Evolutionary conservation across 2,888 invertebrate genomes (phyloP).

Genomic region (Hydroisotoma schaefferi): DNA sequence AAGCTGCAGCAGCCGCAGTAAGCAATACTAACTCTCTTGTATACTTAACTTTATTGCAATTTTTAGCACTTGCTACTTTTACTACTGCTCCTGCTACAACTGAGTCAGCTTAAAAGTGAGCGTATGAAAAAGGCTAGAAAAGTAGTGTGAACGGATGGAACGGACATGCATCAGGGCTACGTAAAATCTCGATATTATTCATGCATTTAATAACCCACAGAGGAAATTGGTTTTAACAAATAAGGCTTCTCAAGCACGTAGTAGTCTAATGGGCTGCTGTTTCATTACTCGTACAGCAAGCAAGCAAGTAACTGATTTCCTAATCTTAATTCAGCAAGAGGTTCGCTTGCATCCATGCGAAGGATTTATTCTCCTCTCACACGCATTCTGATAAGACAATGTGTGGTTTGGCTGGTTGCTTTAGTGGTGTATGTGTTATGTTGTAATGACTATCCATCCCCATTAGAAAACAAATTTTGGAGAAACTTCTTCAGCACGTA

Average conservation of each 20-base stretch:
- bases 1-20: no score
- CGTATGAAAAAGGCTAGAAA: no score
- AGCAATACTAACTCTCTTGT: background rate
- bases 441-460: slow-evolving; percentile 3
- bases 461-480: background rate
- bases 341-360: background rate
- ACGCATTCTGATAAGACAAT: background rate
- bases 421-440: no score
- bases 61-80: slow-evolving; percentile 14
- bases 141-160: no score
- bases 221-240: slow-evolving; percentile 9
- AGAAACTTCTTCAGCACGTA: background rate
- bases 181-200: no score
- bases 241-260: background rate
- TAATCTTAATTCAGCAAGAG: background rate
- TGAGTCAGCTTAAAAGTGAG: no score
- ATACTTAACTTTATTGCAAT: slow-evolving; percentile 7
- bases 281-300: no score
- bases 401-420: no score
- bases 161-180: no score
- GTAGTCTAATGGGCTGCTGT: no score
- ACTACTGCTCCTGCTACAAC: background rate
- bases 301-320: background rate
- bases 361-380: background rate
- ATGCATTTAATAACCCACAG: slow-evolving; percentile 6